phyloP scores from a whole-genome alignment of 2,113 vertebrate species.

The Nestor notabilis region DNA sequence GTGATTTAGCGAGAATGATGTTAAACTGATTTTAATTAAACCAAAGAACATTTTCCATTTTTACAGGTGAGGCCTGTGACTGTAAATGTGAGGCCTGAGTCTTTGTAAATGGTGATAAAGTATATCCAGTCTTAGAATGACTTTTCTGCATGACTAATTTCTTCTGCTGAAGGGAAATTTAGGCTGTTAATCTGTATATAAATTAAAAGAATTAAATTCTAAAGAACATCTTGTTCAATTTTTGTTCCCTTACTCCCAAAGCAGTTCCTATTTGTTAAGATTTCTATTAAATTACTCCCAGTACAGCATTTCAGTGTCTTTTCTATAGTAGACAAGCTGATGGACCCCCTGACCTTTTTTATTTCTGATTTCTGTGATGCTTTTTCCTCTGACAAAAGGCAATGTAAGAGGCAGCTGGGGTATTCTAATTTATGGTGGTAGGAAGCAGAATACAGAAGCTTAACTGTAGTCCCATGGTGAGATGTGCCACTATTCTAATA shows the following conservation, averaged over 20 bases:
- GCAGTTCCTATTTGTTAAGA: not conserved
- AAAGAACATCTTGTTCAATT: not conserved
- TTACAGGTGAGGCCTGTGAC: not conserved
- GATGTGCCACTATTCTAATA: not conserved
- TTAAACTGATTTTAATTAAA: slow-evolving; percentile 40
- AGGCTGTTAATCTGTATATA: not conserved
- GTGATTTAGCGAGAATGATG: slow-evolving; percentile 11
- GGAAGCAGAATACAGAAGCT: not conserved
- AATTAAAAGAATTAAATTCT: not conserved
- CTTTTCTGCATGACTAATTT: not conserved
- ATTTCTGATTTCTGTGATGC: not conserved
- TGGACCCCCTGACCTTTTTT: slow-evolving; percentile 3
- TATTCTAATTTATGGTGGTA: slow-evolving; percentile 42
- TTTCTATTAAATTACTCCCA: slow-evolving; percentile 13
- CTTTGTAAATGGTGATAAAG: not conserved
- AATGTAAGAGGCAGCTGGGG: not conserved
- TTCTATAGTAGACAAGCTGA: not conserved
- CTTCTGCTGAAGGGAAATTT: not conserved
- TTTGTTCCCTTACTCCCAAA: not conserved
- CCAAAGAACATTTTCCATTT: not conserved
- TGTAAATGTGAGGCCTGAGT: not conserved
- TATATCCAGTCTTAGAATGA: not conserved
- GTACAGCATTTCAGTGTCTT: slow-evolving; percentile 6
- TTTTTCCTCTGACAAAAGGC: not conserved
- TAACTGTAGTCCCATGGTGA: not conserved